phyloP scores from a whole-genome alignment of 2,888 invertebrate species.

The Epinotia nisella region DNA sequence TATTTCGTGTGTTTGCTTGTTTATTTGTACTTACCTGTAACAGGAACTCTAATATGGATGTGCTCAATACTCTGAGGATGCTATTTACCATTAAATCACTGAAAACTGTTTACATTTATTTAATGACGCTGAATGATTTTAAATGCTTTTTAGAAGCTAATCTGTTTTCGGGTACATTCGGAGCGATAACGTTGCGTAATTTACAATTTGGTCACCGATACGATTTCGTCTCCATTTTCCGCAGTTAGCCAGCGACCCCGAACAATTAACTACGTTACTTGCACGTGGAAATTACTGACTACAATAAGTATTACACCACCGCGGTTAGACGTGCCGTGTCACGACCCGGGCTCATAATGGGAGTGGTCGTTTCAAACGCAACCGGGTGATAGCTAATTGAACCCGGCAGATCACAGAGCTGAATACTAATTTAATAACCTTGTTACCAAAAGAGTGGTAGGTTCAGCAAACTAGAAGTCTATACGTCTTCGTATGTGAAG shows the following conservation, averaged over 20 bases:
- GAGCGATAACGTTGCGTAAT: slow-evolving; percentile 9
- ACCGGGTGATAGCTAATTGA: slow-evolving; percentile 72
- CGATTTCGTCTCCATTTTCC: slow-evolving; percentile 69
- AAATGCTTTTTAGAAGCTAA: background rate
- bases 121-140: background rate
- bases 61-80: background rate
- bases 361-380: slow-evolving; percentile 66
- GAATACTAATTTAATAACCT: slow-evolving; percentile 51
- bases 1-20: no score
- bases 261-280: slow-evolving; percentile 66
- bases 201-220: slow-evolving; percentile 5
- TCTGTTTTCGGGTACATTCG: slow-evolving; percentile 7
- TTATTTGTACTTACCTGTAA: no score
- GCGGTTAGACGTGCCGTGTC: slow-evolving; percentile 68
- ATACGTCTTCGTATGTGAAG: no score
- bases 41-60: no score
- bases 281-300: slow-evolving; percentile 68
- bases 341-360: slow-evolving; percentile 67
- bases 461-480: background rate
- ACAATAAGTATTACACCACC: slow-evolving; percentile 70
- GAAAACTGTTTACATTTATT: background rate
- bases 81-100: background rate
- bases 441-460: background rate
- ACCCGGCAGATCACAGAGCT: slow-evolving; percentile 69
- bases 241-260: slow-evolving; percentile 58